Evolutionary conservation across 1,140 invertebrate genomes (phyloP), one percentile per base, ranked within the genome.

Genomic region (Trachelipus rathkii): DNA sequence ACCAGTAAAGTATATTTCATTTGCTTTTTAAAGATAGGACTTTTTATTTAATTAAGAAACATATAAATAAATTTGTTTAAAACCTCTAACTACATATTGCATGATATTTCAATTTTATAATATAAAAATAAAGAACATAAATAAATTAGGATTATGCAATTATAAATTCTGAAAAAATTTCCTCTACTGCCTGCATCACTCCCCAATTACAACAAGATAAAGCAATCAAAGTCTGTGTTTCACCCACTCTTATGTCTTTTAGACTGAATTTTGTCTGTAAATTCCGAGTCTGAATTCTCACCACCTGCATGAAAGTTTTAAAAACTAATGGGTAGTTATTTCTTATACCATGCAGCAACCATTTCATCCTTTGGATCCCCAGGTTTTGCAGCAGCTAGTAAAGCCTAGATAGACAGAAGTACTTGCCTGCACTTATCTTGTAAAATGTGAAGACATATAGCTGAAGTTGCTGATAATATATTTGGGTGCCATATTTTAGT

Each of bases 301-400:
- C 91, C 94, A 82, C 92, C 92, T 44, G 97, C 98, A 88, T 98
- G 99, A 19, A 92, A 72, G 96, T 98, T 83, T 91, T 87, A 78
- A 89, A 87, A 86, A 97, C 99, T 84, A 97, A 90, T 80, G 91
- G 89, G 71, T 89, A 88, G 84, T 95, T 90, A 82, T 95, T 93
- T 88, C 95, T n/a, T 96, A 85, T 92, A 98, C 85, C 99, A 97
- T 85, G 91, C 92, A 53, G 97, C 97, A 15, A 99, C 97, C n/a
- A 99, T 95, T 33, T 94, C 95, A 86, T 96, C 94, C 85, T 96
- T 95, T 19, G 95, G 95, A 88, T 97, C 95, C 88, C 97, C 94
- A 10, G 97, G 96, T 85, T 98, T 96, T 7, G 96, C 93, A 72
- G 95, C 91, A 70, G 94, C 92, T 78, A 99, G 85, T 74, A 99